Evolutionary conservation across 2,113 vertebrate genomes (phyloP), one percentile per base, ranked within the genome.

Genomic region (Lipophrys pholis): DNA sequence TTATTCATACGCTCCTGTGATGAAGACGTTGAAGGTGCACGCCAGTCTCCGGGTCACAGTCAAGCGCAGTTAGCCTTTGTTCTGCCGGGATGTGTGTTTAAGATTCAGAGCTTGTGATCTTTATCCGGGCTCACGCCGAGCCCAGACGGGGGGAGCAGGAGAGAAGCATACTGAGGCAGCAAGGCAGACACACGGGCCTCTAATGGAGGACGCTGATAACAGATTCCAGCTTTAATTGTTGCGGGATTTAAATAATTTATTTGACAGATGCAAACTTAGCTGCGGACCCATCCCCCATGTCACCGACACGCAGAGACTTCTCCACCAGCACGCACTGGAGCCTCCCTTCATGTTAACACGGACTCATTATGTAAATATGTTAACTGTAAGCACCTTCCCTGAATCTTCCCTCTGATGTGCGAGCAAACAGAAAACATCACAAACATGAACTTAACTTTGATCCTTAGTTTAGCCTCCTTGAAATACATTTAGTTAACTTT

Each of bases 181-280:
- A 73, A 21, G 74, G 78, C 53, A 60, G 52, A 58, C 73, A 78
- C 55, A 66, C 36, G 7, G 64, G 40, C 58, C 50, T 81, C 88
- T 86, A 78, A 90, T 87, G 90, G 84, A 83, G 67, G 73, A 71
- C 40, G 38, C 78, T 51, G 89, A 93, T 92, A 91, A 90, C 90
- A 86, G 87, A 89, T 91, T 93, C 90, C 76, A 73, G 76, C 71
- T 91, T 89, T 92, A 87, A 93, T 93, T 91, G 86, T 91, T 88
- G 76, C 49, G 75, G 91, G 92, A 93, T 94, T 93, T 93, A 88
- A 92, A 93, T 93, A 89, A 93, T 93, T 92, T 91, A 93, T 87
- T 53, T 80, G 80, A 84, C 80, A 85, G 81, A 86, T 40, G 55
- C 80, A 86, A 84, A 82, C 61, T 71, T 77, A 81, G 76, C 70